Conservation (phyloP, 2,797 vertebrate species). For the Amphiprion clarkii region DNA sequence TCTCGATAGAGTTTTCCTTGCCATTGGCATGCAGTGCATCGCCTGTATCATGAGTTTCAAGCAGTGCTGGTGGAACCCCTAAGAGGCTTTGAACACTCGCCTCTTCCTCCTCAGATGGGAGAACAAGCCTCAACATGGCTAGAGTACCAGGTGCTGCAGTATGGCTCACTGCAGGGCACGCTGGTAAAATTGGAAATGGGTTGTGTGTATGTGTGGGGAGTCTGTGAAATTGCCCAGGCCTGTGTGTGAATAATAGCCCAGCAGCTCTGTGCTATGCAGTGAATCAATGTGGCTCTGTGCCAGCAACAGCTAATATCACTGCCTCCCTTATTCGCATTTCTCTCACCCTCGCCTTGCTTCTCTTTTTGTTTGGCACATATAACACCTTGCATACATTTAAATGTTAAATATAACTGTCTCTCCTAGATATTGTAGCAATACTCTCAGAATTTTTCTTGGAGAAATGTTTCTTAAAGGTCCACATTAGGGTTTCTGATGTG, state of each 20-base stretch:
- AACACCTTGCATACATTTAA: neutral
- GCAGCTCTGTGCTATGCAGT: slow-evolving; percentile 55
- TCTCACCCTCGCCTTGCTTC: slow-evolving; percentile 53
- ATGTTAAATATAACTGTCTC: slow-evolving; percentile 23
- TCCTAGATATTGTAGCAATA: neutral
- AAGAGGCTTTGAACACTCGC: slow-evolving; percentile 39
- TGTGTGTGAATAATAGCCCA: slow-evolving; percentile 62
- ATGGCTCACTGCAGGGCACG: slow-evolving; percentile 62
- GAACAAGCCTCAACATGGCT: slow-evolving; percentile 49
- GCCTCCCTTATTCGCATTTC: slow-evolving; percentile 58
- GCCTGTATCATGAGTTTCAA: slow-evolving; percentile 4
- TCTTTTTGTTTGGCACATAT: slow-evolving; percentile 21
- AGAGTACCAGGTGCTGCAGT: slow-evolving; percentile 68
- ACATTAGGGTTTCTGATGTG: slow-evolving; percentile 16
- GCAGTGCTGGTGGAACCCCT: slow-evolving; percentile 29
- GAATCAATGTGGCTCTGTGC: slow-evolving; percentile 73
- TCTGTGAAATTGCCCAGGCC: slow-evolving; percentile 58
- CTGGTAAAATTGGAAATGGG: slow-evolving; percentile 47
- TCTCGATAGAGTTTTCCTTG: slow-evolving; percentile 13
- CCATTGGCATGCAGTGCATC: slow-evolving; percentile 32
- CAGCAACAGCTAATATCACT: slow-evolving; percentile 57
- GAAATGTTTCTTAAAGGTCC: neutral
- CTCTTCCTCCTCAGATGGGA: slow-evolving; percentile 32
- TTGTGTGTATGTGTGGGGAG: slow-evolving; percentile 16
- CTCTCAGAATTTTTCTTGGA: neutral